Evolutionary conservation across 2,113 vertebrate genomes (phyloP).

Genomic region (Hemibagrus wyckioides): DNA sequence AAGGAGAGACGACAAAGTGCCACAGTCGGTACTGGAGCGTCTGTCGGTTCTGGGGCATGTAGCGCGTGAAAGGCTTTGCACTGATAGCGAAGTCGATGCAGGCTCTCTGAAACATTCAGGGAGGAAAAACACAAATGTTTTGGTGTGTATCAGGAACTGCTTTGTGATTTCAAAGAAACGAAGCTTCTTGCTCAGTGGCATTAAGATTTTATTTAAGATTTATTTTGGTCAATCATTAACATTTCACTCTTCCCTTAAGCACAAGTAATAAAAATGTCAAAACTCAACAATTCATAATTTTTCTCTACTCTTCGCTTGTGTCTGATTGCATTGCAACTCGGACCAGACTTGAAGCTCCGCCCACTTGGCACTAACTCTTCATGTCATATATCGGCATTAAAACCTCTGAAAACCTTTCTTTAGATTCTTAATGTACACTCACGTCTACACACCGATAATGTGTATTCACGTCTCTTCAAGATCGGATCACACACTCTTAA

Average conservation of each 20-base stretch:
- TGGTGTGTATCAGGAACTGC: neutral
- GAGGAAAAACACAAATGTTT: neutral
- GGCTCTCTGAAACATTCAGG: constrained; percentile 79
- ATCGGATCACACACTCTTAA: neutral
- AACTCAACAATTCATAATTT: too few relatives aligned
- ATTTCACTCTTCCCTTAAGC: too few relatives aligned
- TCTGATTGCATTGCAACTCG: neutral
- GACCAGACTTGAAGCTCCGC: neutral
- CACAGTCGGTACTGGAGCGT: constrained; percentile 96
- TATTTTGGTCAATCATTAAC: too few relatives aligned
- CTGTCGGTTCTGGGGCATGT: constrained; percentile 98
- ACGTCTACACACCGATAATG: neutral
- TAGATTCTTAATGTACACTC: neutral
- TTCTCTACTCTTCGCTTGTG: too few relatives aligned
- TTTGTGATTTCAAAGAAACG: neutral
- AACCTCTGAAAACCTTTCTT: neutral
- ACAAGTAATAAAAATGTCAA: too few relatives aligned
- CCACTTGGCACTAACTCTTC: neutral
- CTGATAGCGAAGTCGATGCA: constrained; percentile 98
- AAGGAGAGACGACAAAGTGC: constrained; percentile 97
- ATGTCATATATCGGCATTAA: neutral
- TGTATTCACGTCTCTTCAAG: neutral
- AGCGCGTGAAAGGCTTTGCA: constrained; percentile 93
- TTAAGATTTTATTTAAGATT: neutral
- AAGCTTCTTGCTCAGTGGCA: neutral